phyloP scores from a whole-genome alignment of 2,797 vertebrate species.

The Myioborus melanocephalus region DNA sequence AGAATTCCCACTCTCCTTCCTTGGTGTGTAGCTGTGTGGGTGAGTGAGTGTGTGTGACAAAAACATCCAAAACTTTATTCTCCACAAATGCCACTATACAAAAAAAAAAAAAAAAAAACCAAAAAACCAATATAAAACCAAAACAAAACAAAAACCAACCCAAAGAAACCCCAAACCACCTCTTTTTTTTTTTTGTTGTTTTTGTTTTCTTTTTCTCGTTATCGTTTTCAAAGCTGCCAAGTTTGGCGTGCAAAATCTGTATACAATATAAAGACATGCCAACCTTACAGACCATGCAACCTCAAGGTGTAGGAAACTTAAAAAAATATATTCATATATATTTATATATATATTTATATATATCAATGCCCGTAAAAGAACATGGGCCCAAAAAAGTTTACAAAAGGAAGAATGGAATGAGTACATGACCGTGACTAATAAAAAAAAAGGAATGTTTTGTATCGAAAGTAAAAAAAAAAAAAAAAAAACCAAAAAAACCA shows the following conservation, averaged over 20 bases:
- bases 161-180: not conserved
- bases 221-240: constrained; percentile 76
- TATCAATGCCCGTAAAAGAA: constrained; percentile 78
- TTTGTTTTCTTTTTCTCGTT: not conserved
- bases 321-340: constrained; percentile 83
- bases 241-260: constrained; percentile 77
- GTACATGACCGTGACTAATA: constrained; percentile 59
- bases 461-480: constrained; percentile 20
- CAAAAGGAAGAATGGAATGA: constrained; percentile 79
- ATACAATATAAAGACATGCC: constrained; percentile 78
- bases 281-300: constrained; percentile 76
- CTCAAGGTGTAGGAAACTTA: constrained; percentile 81
- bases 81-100: constrained; percentile 65
- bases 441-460: constrained; percentile 73
- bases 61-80: constrained; percentile 46
- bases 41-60: constrained; percentile 38
- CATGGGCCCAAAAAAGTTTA: constrained; percentile 74
- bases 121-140: not conserved
- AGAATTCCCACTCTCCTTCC: constrained; percentile 54
- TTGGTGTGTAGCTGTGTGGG: constrained; percentile 18
- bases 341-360: constrained; percentile 81
- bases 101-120: not conserved
- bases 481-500: not conserved
- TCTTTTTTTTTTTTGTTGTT: not conserved
- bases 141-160: not conserved